Evolutionary conservation across 2,888 invertebrate genomes (phyloP), one percentile per base, ranked within the genome.

Genomic region (Zaprionus lineosus): DNA sequence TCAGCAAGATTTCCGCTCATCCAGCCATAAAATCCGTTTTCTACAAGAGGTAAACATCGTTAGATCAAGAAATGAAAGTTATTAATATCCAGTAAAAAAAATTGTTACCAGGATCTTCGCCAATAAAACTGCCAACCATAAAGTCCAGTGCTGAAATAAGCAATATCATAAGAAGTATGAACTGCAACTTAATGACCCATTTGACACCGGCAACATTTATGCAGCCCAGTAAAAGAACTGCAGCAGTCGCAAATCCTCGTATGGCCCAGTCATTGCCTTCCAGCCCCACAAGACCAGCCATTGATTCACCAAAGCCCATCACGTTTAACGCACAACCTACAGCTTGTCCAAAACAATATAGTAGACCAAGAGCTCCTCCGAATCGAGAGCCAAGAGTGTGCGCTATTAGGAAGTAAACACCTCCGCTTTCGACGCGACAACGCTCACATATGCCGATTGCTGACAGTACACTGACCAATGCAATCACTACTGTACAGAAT

Each of bases 201-300:
- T 98, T 98, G 0, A 99, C 98, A 29, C 98, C 98, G 16, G 98
- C 98, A 31, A 98, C 92, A 91, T 99, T 98, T 74, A 98, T 97
- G 62, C 95, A 93, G 50, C 97, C 94, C 11, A 98, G 91, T 26
- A 97, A 91, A 36, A 98, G 90, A 1, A 98, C 95, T 36, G 98
- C 97, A 3, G 94, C 94, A 48, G 96, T 93, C 5, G 97, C 98
- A 88, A 98, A 96, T 2, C 94, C 94, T 83, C 97, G 92, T 39
- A 97, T 95, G 4, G 96, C 94, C 95, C 96, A 96, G 59, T 92
- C 92, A 57, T 93, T 93, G 51, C 92, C 94, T 24, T 93, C 92
- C 8, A 93, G 90, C 6, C 94, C 93, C 19, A 98, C 93, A 40
- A 98, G 91, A 56, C 94, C 94, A 4, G 97, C 96, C 93, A 98